Base-by-base conservation (phyloP, 2,113 vertebrate species). In the Lathamus discolor region DNA sequence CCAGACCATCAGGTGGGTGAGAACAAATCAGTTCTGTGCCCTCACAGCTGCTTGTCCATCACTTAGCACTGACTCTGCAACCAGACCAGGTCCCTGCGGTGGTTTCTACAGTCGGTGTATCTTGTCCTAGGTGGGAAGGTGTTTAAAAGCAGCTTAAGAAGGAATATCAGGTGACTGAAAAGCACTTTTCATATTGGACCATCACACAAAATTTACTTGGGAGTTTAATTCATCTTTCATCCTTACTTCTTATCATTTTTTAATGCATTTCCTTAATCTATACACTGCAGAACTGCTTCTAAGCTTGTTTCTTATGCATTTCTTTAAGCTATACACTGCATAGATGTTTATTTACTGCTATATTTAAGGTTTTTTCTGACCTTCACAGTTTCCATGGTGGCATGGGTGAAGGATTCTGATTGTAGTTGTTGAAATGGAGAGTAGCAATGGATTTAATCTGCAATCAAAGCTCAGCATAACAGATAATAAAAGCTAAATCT, bases 351-450 rank as follows among this genome's bases (percentile, higher is more conserved):
- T 81, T 95, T 9, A 1, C 51, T 41, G 31, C 87, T 68, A 17
- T 67, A 27, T 92, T 93, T 83, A 31, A 37, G 41, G 59, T 43
- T 57, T 16, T 9, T 11, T 22, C 86, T 76, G 93, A 86, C 93
- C 94, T 86, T 95, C 83, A 19, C 7, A 4, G 54, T 23, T 78
- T 79, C 88, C 44, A 5, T 7, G 59, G 63, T 77, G 89, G 35
- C 69, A 15, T 46, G 72, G 70, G 70, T 63, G 80, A 73, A 48
- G 64, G 88, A 7, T 67, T 41, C 2, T 6, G 88, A 8, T 57
- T 41, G 2, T 8, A 20, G 73, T 5, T 76, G 86, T 3, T 49
- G 62, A 4, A n/a, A 20, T 6, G 55, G 37, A n/a, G 29, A 85
- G 43, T 0, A 64, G 82, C 25, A 20, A 0, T 13, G 78, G 86